Evolutionary conservation across 1,140 invertebrate species (phyloP), one percentile per base, ranked within the genome.

Genomic region (Listronotus bonariensis): DNA sequence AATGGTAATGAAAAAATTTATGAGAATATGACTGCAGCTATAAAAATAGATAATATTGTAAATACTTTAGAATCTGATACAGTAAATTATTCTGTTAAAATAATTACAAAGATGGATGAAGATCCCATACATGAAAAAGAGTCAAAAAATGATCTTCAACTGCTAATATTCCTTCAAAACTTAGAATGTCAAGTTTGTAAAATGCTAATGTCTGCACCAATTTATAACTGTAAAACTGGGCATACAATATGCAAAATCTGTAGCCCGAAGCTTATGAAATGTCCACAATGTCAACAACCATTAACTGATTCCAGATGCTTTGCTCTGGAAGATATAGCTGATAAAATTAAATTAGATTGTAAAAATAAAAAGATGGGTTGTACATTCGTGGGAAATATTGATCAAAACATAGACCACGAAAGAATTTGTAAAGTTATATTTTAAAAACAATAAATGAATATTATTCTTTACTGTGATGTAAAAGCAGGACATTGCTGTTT

Each of bases 201-300:
- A 18, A n/a, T 11, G 10, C 11, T 42, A 15, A 41, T 55, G 53
- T 55, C 53, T 0, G 53, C 53, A 7, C 53, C 53, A 17, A 55
- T 55, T 34, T 55, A 55, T 42, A 55, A 42, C n/a, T 55, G 53
- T 26, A 42, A 55, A 26, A 55, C 40, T 12, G 53, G 53, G 8
- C 53, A 55, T 31, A 41, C 53, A 41, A 41, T 55, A n/a, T 55
- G 53, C 20, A 42, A 40, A n/a, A n/a, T 11, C 9, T 55, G 53
- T 17, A 55, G 40, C 3, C 15, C 15, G n/a, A 55, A 55, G 38
- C 14, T 55, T 9, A 55, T 42, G 40, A 40, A 55, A 26, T 55
- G 53, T 18, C 53, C 53, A 5, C 40, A 40, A 17, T 55, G 53
- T 42, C 36, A 55, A 26, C 36, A 55, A 26, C n/a, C 40, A 40